These are phyloP conservation scores for Tenualosa thibaudeaui DNA, from an alignment of 2,797 vertebrate genomes.

Conservation along the genomic window DNA sequence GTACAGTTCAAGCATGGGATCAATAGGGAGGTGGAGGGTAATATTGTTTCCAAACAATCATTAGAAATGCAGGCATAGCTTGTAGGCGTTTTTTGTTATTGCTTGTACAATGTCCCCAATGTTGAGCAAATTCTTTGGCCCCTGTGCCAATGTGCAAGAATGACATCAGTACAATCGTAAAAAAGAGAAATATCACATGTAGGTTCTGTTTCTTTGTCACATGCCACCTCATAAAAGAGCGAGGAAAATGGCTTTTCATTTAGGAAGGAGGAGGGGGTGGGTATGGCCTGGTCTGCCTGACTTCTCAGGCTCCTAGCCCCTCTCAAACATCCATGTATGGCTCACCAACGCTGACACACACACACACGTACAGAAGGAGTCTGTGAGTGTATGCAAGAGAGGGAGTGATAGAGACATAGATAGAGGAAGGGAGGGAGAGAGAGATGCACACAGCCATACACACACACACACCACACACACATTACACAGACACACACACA, in stretches of 20 bases:
- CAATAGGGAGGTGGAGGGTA: not conserved
- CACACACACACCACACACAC: not conserved
- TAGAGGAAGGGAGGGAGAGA: too few relatives aligned
- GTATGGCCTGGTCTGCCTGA: not conserved
- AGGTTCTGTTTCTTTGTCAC: not conserved
- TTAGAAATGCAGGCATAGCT: not conserved
- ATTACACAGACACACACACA: not conserved
- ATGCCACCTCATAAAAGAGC: conserved; percentile 5
- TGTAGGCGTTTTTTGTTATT: not conserved
- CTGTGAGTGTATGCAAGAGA: not conserved
- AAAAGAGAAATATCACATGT: not conserved
- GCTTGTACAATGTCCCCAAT: conserved; percentile 1
- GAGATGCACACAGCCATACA: not conserved
- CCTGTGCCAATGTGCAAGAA: not conserved
- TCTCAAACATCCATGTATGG: not conserved
- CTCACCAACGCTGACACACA: not conserved
- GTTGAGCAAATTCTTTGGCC: not conserved
- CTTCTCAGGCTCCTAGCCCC: not conserved
- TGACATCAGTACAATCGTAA: not conserved
- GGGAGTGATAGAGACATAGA: too few relatives aligned
- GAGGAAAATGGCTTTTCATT: not conserved
- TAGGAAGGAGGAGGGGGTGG: not conserved
- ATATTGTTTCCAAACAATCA: not conserved
- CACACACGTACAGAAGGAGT: not conserved
- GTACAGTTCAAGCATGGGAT: not conserved